These are phyloP conservation scores for Andrena marginata DNA, from an alignment of 2,888 invertebrate species.

Conservation along the genomic window DNA sequence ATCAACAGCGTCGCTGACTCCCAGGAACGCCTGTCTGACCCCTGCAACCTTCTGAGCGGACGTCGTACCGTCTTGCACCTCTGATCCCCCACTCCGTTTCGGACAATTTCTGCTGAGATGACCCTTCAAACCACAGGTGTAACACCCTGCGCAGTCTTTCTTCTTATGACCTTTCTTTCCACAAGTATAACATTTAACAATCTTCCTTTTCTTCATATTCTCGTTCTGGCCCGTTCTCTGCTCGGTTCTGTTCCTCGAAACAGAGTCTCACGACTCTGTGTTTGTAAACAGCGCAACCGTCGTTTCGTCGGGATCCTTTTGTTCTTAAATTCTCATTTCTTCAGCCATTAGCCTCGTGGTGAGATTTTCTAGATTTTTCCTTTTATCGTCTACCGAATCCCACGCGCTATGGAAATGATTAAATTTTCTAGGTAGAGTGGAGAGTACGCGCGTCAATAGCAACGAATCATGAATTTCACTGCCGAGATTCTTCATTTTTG, in stretches of 20 bases:
- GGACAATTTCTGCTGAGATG: slow-evolving; percentile 22
- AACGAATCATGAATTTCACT: slow-evolving; percentile 7
- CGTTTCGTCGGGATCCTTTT: background rate
- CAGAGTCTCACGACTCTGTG: background rate
- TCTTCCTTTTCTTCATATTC: background rate
- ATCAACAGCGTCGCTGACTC: background rate
- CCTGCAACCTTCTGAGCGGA: background rate
- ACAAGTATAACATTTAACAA: slow-evolving; percentile 1
- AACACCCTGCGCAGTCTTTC: background rate
- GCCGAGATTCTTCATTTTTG: background rate
- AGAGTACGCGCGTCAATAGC: slow-evolving; percentile 6
- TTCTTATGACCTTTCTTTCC: background rate
- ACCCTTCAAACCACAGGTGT: slow-evolving; percentile 1
- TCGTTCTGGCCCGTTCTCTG: background rate
- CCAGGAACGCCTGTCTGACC: slow-evolving; percentile 6
- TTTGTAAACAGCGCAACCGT: slow-evolving; percentile 10
- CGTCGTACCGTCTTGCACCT: background rate
- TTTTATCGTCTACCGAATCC: slow-evolving; percentile 4
- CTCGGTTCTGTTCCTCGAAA: background rate
- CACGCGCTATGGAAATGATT: slow-evolving; percentile 17
- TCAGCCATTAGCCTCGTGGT: slow-evolving; percentile 6
- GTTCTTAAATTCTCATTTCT: background rate
- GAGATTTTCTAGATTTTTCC: slow-evolving; percentile 18
- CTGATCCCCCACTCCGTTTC: background rate
- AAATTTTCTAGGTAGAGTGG: slow-evolving; percentile 2